Evolutionary conservation across 2,113 vertebrate species (phyloP).

Genomic region (Chaenogobius annularis): DNA sequence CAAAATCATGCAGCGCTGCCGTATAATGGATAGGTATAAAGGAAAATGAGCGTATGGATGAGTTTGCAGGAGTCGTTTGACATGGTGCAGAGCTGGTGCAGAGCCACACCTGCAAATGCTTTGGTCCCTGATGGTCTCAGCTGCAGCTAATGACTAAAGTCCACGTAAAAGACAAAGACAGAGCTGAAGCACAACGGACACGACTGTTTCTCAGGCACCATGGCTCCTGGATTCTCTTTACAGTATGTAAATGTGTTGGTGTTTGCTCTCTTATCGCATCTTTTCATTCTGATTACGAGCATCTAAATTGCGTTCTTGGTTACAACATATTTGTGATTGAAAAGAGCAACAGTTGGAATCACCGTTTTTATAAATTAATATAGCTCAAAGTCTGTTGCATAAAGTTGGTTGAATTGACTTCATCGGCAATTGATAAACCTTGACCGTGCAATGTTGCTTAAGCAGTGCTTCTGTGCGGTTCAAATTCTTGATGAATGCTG

Average conservation of each 20-base stretch:
- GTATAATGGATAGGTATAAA: neutral
- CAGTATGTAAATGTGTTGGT: conserved; percentile 14
- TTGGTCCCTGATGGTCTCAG: conserved; percentile 35
- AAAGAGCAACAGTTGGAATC: too few species aligned
- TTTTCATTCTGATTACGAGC: too few species aligned
- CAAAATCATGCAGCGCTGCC: too few species aligned
- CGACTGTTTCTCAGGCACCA: conserved; percentile 13
- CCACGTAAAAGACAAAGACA: neutral
- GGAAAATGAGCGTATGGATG: neutral
- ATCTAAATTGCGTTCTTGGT: too few species aligned
- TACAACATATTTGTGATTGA: too few species aligned
- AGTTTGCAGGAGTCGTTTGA: neutral
- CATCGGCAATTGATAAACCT: too few species aligned
- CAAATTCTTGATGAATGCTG: too few species aligned
- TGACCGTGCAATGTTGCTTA: too few species aligned
- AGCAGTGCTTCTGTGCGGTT: too few species aligned
- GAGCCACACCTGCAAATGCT: conserved; percentile 39
- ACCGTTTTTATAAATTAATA: neutral
- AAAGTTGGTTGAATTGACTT: too few species aligned
- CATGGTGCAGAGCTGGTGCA: neutral
- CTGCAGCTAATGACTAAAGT: conserved; percentile 22
- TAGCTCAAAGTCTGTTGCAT: too few species aligned
- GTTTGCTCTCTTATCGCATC: too few species aligned
- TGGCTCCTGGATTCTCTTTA: conserved; percentile 43
- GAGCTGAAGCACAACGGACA: neutral